These are phyloP conservation scores for Caenorhabditis panamensis DNA, from an alignment of 2,888 invertebrate species.

Conservation along the genomic window DNA sequence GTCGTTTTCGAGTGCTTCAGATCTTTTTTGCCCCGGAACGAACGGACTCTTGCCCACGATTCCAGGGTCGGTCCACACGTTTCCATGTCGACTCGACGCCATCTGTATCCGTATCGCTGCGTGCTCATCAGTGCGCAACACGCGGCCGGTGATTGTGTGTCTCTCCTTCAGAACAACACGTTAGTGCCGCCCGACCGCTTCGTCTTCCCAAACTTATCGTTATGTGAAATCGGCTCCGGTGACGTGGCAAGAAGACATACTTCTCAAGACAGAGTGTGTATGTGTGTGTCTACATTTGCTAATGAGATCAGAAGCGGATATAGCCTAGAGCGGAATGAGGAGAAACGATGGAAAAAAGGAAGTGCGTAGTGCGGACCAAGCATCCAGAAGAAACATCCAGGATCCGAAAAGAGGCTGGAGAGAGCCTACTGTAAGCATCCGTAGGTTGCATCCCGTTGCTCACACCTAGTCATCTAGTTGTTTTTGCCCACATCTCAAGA, in stretches of 20 bases:
- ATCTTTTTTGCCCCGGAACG: conserved; percentile 11
- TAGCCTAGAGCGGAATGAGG: conserved; percentile 29
- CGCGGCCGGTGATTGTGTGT: conserved; percentile 2
- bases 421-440: conserved; percentile 1
- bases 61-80: background rate
- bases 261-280: background rate
- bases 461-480: conserved; percentile 7
- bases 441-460: background rate
- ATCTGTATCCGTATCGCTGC: conserved; percentile 24
- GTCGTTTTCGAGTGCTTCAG: conserved; percentile 17
- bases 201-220: conserved; percentile 32
- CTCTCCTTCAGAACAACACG: conserved; percentile 26
- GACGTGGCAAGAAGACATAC: conserved; percentile 25
- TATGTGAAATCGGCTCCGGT: conserved; percentile 36
- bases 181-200: conserved; percentile 41
- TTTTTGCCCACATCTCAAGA: conserved; percentile 12
- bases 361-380: background rate
- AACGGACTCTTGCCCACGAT: background rate
- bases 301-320: conserved; percentile 51
- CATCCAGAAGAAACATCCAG: background rate
- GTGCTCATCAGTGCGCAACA: conserved; percentile 51
- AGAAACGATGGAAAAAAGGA: conserved; percentile 9
- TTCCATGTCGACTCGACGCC: background rate
- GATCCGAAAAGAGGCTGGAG: background rate
- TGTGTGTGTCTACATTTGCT: conserved; percentile 8